Conservation (phyloP, 1,140 invertebrate species). For the Ptiloglossa arizonensis region DNA sequence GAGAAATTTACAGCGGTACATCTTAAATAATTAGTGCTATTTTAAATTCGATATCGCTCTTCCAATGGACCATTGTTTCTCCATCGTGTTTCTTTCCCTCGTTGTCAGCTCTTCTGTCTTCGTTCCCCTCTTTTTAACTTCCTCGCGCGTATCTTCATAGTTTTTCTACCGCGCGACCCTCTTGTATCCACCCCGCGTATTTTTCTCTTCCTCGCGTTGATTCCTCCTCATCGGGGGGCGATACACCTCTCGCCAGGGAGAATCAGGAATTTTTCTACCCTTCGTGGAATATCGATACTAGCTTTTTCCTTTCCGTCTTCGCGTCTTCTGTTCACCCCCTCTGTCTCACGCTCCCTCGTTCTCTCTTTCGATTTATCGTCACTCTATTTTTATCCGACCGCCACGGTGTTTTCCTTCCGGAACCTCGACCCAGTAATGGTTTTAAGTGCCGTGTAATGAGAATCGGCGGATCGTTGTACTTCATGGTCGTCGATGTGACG, state of each 20-base stretch:
- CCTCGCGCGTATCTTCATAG: too few species aligned
- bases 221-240: too few species aligned
- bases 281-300: neutral
- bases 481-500: neutral
- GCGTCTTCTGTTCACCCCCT: neutral
- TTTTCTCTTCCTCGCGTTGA: neutral
- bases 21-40: too few species aligned
- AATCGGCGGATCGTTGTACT: slow-evolving; percentile 6
- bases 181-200: neutral
- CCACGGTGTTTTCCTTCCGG: slow-evolving; percentile 25
- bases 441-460: slow-evolving; percentile 31
- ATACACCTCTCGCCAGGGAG: too few species aligned
- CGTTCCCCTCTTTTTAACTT: neutral
- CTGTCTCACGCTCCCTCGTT: neutral
- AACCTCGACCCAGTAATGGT: slow-evolving; percentile 20
- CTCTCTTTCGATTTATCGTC: neutral
- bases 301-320: neutral
- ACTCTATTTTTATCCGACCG: slow-evolving; percentile 9
- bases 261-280: neutral
- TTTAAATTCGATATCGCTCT: too few species aligned
- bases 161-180: neutral
- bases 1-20: too few species aligned
- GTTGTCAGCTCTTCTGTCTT: neutral
- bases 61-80: too few species aligned
- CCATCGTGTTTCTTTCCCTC: too few species aligned